Percentiles rank a stretch among this genome's conserved stretches.
phyloP scores from a whole-genome alignment of 2,797 vertebrate species.

The Phrynocephalus forsythii region DNA sequence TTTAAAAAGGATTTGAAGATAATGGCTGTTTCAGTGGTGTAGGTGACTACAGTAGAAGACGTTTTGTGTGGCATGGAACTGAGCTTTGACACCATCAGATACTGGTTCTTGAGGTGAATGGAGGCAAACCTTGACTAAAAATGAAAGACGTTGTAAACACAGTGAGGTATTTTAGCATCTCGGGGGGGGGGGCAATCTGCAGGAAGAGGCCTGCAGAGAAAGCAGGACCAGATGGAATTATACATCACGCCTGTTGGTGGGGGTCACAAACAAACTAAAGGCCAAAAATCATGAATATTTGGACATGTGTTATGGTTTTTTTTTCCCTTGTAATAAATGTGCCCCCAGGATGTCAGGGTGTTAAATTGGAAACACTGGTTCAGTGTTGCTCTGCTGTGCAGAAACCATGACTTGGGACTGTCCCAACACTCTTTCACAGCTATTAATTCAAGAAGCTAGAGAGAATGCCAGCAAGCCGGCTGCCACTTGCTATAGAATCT shows the following conservation, averaged over 20 bases:
- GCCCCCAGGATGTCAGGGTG: constrained; percentile 45
- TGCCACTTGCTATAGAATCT: constrained; percentile 17
- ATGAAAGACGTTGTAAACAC: not conserved
- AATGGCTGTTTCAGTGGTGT: not conserved
- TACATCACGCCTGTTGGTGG: constrained; percentile 37
- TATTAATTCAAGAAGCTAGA: constrained; percentile 37
- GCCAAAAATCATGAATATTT: constrained; percentile 40
- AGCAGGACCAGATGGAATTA: constrained; percentile 38
- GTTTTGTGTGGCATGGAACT: not conserved
- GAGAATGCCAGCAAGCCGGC: constrained; percentile 1
- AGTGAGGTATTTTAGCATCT: constrained; percentile 15
- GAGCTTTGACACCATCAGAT: not conserved
- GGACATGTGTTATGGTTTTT: constrained; percentile 24
- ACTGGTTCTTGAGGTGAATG: not conserved
- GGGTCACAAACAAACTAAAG: constrained; percentile 38
- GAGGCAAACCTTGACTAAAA: not conserved
- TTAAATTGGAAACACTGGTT: constrained; percentile 45
- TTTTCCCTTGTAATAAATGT: constrained; percentile 19
- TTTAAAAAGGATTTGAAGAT: not conserved
- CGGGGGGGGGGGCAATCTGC: not conserved
- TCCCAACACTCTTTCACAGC: constrained; percentile 43
- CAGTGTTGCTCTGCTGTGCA: constrained; percentile 33
- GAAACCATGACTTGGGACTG: constrained; percentile 36
- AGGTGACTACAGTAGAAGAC: not conserved
- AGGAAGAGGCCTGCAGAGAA: constrained; percentile 31